Percentiles rank a stretch among this genome's conserved stretches.
These are phyloP conservation scores for Pachyramphus minor DNA, from an alignment of 2,113 vertebrate genomes.

Conservation along the genomic window DNA sequence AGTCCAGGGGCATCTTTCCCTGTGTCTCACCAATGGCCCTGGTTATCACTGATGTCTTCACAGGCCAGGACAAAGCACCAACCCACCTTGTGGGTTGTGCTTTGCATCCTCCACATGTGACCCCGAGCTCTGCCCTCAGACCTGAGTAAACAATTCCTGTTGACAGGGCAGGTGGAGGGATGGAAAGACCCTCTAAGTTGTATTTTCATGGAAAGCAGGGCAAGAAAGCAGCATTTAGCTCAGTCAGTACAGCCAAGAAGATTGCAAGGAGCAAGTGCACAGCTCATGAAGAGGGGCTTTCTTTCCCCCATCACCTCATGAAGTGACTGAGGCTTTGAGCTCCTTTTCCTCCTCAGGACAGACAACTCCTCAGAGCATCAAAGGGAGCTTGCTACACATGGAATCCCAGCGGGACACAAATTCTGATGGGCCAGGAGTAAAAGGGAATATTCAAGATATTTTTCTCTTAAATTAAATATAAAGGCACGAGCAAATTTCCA, in stretches of 20 bases:
- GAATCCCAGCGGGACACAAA: not conserved
- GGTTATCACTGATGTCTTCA: not conserved
- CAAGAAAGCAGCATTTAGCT: not conserved
- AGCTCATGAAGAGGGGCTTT: not conserved
- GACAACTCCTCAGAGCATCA: constrained; percentile 31
- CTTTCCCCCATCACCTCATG: not conserved
- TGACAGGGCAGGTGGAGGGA: not conserved
- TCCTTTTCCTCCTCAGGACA: not conserved
- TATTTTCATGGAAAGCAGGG: not conserved
- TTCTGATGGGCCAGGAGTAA: constrained; percentile 9
- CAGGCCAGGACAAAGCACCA: not conserved
- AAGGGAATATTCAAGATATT: constrained; percentile 45
- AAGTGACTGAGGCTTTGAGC: not conserved
- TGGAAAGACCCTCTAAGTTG: not conserved
- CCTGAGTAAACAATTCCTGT: not conserved
- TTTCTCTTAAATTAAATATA: constrained; percentile 46
- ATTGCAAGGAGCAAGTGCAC: not conserved
- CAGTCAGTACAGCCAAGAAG: not conserved
- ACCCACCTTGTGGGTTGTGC: not conserved
- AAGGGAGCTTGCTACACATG: not conserved
- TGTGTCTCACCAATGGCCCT: not conserved
- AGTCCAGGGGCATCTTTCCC: not conserved
- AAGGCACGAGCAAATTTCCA: not conserved
- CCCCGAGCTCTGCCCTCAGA: not conserved
- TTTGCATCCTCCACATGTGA: fast-evolving